Base-by-base conservation (phyloP, 2,888 invertebrate species). In the Resseliella maxima region DNA sequence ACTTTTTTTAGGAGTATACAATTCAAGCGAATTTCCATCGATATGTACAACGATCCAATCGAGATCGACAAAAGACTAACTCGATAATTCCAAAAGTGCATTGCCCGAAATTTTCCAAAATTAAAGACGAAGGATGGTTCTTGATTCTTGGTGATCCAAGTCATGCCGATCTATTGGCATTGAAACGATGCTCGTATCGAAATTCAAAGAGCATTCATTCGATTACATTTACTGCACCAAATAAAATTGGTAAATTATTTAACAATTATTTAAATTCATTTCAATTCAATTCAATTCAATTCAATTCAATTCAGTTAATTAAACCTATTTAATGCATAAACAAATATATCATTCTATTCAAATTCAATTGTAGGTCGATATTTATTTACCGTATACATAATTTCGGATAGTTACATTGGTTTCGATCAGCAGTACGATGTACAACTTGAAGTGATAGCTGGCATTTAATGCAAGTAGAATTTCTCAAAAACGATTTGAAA, bases 101-200 rank as follows among this genome's bases (percentile, higher is more conserved):
- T 87, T 95, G 97, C 87, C 96, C 97, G 0, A 94, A 94, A 87
- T 99, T 97, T 92, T 95, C 97, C 0, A 98, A 98, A 90, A 94
- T 95, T 54, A 99, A 99, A 92, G 97, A 96, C 89, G 99, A 99
- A 90, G 97, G 98, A 86, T 99, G 99, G 99, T 95, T 99, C 91
- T 90, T 98, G 0, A 93, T 97, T 0, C 92, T 99, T 12, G 98
- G 98, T 1, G 93, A 94, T 36, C 91, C 94, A 35, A 94, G 94
- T 86, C 92, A 92, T 0, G 93, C 93, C 36, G 96, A 98, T 89
- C 92, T 99, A 50, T 91, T 95, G 87, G 97, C 97, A 0, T 91
- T 99, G 89, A 98, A 97, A 90, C 92, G 98, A 86, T 92, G 95
- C 0, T 90, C 92, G 0, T 91, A 94, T 8, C 93, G 91, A 64